These are phyloP conservation scores for Megaceryle alcyon DNA, from an alignment of 2,797 vertebrate genomes.

Conservation along the genomic window DNA sequence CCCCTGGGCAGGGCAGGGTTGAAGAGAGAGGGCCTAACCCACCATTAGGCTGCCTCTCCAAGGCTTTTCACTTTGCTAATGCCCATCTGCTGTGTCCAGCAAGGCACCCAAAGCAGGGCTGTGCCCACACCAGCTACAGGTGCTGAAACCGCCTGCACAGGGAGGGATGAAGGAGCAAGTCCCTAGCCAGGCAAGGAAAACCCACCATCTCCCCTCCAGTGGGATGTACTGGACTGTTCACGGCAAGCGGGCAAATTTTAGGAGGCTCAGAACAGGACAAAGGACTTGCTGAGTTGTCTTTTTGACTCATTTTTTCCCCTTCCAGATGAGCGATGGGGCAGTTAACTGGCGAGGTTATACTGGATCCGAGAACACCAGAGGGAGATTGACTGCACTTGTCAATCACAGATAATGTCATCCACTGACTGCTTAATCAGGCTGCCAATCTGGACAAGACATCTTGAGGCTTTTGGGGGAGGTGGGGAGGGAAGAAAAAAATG, in stretches of 20 bases:
- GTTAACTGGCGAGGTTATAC: not conserved
- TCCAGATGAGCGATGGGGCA: not conserved
- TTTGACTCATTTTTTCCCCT: not conserved
- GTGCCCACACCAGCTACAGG: fast-evolving
- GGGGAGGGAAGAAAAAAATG: not conserved
- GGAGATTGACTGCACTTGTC: constrained; percentile 35
- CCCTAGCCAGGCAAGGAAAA: not conserved
- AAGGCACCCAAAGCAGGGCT: not conserved
- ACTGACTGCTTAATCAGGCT: constrained; percentile 40
- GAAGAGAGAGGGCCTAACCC: not conserved
- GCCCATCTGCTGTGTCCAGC: not conserved
- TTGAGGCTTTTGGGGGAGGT: not conserved
- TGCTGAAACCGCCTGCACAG: fast-evolving
- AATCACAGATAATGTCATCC: constrained; percentile 28
- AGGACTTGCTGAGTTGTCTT: not conserved
- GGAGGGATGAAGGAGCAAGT: not conserved
- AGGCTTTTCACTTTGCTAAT: not conserved
- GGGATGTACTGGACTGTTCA: fast-evolving
- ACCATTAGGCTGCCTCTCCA: not conserved
- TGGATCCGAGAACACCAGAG: not conserved
- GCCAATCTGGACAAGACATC: constrained; percentile 45
- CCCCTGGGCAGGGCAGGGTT: not conserved
- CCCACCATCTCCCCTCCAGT: not conserved
- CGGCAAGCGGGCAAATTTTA: not conserved
- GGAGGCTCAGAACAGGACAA: not conserved